Conservation (phyloP, 2,113 vertebrate species). For the Odontophorus gujanensis region DNA sequence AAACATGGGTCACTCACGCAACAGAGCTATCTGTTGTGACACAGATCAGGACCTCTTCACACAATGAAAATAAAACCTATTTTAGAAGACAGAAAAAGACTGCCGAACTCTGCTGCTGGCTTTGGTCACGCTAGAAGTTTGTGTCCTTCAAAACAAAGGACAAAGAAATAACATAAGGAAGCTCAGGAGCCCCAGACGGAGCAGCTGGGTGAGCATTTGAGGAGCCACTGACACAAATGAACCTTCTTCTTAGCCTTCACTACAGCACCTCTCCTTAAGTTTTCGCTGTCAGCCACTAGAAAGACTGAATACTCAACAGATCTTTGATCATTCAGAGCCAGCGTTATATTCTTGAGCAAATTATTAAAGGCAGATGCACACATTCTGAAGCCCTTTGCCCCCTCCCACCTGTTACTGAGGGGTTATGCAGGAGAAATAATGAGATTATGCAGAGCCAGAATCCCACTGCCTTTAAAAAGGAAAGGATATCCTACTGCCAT, state of each 20-base stretch:
- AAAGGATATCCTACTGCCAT: not conserved
- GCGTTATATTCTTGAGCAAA: not conserved
- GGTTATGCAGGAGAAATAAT: not conserved
- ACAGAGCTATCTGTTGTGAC: not conserved
- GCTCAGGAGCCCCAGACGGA: not conserved
- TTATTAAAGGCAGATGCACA: not conserved
- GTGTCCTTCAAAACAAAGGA: not conserved
- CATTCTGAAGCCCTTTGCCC: not conserved
- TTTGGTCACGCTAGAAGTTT: not conserved
- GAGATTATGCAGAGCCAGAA: not conserved
- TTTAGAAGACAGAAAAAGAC: not conserved
- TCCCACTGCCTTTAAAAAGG: not conserved
- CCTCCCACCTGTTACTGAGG: not conserved
- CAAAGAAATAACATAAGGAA: not conserved
- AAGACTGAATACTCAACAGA: not conserved
- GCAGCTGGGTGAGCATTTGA: not conserved
- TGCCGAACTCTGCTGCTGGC: not conserved
- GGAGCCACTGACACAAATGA: not conserved
- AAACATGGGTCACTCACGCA: not conserved
- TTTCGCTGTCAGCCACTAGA: not conserved
- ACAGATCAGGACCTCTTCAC: not conserved
- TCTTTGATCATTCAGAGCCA: not conserved
- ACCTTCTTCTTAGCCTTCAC: not conserved
- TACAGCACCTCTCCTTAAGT: not conserved
- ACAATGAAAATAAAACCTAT: not conserved